A percentile compares a stretch with the other conserved stretches of the same genome.
Conservation (phyloP, 2,113 vertebrate genomes). For the Cyanoderma ruficeps region DNA sequence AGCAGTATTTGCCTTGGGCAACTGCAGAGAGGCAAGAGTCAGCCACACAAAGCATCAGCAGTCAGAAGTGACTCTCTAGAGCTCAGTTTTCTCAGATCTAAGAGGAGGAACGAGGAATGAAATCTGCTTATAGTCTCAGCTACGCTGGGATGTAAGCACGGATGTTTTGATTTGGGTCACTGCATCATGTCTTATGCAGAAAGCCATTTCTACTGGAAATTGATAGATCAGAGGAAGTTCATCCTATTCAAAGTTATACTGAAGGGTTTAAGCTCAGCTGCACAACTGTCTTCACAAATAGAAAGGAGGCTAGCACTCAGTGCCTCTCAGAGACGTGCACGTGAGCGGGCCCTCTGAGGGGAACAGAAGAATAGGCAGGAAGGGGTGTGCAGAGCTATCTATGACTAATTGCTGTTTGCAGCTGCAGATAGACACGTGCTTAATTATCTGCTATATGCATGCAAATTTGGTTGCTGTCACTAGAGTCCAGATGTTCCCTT, state of each 20-base stretch:
- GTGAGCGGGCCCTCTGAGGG: not conserved
- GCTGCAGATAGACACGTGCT: slow-evolving; percentile 43
- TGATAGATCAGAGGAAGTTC: not conserved
- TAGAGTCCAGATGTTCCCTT: slow-evolving; percentile 52
- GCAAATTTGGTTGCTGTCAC: slow-evolving; percentile 38
- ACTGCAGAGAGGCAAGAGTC: not conserved
- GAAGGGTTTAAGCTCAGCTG: not conserved
- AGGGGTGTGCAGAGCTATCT: slow-evolving; percentile 44
- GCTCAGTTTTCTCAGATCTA: not conserved
- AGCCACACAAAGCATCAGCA: not conserved
- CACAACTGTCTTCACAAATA: not conserved
- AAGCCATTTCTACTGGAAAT: not conserved
- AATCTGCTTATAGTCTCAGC: not conserved
- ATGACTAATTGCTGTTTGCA: slow-evolving; percentile 67
- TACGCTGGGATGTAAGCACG: not conserved
- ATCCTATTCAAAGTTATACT: not conserved
- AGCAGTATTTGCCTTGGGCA: not conserved
- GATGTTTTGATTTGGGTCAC: not conserved
- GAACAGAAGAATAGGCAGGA: not conserved
- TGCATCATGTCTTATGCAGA: not conserved
- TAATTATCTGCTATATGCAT: slow-evolving; percentile 57
- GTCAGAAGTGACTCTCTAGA: not conserved
- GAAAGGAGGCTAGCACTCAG: not conserved
- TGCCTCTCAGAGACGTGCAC: not conserved
- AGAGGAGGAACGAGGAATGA: not conserved